A percentile compares a stretch with the other conserved stretches of the same genome.
phyloP scores from a whole-genome alignment of 2,113 vertebrate genomes.

The Phainopepla nitens region DNA sequence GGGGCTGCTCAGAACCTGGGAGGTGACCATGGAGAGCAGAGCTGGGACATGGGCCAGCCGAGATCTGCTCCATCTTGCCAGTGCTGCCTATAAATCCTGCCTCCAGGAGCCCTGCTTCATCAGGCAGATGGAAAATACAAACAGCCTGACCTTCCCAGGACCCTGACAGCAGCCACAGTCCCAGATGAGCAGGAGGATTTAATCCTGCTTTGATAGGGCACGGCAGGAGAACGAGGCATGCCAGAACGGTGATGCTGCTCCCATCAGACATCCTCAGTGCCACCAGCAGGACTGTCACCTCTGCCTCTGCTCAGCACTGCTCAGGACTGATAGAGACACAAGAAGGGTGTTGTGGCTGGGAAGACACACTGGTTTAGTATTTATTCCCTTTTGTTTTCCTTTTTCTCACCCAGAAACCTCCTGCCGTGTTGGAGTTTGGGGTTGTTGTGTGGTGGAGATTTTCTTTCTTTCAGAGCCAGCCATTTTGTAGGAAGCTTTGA shows the following conservation, averaged over 20 bases:
- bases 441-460: not conserved
- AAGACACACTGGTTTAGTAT: not conserved
- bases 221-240: rapidly evolving
- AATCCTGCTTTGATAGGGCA: conserved; percentile 7
- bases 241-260: not conserved
- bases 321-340: not conserved
- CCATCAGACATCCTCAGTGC: not conserved
- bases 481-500: not conserved
- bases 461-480: not conserved
- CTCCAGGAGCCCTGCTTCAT: not conserved
- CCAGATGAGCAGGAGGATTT: not conserved
- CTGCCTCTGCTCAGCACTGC: not conserved
- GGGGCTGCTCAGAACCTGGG: not conserved
- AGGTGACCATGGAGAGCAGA: not conserved
- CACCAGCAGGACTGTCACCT: not conserved
- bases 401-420: not conserved
- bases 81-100: not conserved
- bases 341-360: not conserved
- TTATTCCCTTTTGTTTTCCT: not conserved
- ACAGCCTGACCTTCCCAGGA: not conserved
- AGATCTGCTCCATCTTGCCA: not conserved
- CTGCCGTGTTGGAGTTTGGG: not conserved
- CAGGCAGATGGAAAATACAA: not conserved
- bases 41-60: not conserved
- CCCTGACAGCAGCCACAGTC: not conserved